phyloP scores from a whole-genome alignment of 2,797 vertebrate genomes.

The Ceryle rudis region DNA sequence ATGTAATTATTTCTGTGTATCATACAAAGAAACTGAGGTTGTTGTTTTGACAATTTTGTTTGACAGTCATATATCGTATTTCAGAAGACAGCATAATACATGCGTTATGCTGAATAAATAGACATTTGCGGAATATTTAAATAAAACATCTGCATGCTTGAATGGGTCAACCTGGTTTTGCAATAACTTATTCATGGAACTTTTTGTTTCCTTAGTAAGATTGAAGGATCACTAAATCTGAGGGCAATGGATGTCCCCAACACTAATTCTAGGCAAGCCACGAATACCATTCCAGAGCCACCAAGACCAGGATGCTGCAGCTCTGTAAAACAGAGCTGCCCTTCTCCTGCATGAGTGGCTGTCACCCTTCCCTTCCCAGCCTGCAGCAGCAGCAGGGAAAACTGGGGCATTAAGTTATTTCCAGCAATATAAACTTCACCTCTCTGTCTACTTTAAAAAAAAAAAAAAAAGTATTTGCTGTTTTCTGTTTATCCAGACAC shows the following conservation, averaged over 20 bases:
- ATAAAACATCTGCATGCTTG: constrained; percentile 88
- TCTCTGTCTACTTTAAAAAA: background rate
- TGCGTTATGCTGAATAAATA: constrained; percentile 84
- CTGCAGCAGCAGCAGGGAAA: background rate
- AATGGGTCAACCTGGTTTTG: constrained; percentile 76
- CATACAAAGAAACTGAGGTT: constrained; percentile 83
- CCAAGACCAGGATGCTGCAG: background rate
- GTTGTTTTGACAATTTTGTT: constrained; percentile 83
- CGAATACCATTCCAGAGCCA: background rate
- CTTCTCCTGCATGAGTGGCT: background rate
- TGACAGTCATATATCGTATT: constrained; percentile 80
- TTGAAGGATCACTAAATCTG: background rate
- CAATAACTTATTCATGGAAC: constrained; percentile 62
- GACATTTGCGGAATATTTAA: constrained; percentile 84
- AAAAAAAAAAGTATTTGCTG: background rate
- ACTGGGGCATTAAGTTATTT: background rate
- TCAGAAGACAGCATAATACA: constrained; percentile 81
- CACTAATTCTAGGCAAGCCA: background rate
- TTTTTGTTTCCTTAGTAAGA: background rate
- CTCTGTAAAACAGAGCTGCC: background rate
- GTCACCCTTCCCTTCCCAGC: background rate
- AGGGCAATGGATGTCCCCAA: background rate
- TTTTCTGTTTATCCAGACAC: background rate
- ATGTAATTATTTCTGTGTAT: constrained; percentile 88
- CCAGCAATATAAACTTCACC: background rate